Base-by-base conservation (phyloP, 2,797 vertebrate genomes). In the Bufotes viridis region DNA sequence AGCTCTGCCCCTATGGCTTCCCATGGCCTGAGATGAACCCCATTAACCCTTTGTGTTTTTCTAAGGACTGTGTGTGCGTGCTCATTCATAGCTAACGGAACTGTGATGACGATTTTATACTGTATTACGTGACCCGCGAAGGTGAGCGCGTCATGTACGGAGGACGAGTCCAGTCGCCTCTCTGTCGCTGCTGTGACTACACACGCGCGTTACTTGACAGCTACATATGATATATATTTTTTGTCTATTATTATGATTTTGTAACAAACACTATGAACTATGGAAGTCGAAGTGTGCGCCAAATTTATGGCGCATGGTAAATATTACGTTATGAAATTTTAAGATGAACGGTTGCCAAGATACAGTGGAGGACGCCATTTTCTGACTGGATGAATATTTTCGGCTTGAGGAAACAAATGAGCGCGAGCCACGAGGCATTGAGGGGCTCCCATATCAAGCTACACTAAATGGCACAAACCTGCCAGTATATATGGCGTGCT, bases 21-120 rank as follows among this genome's bases (percentile, higher is more conserved):
- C 51, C 26, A 34, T 29, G 18, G 13, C 69, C 55, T 72, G 51
- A 49, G 53, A 51, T 7, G 60, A 76, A 0, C 13, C 63, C 17
- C 29, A 85, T 85, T 78, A 70, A 60, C 65, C 58, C 63, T 81
- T 83, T 69, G 72, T 87, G 42, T 78, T 78, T 72, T 87, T 82
- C 57, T 78, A 82, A 82, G 26, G 22, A 55, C 15, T 83, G 79
- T 67, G 86, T 87, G 70, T 78, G 84, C 12, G 60, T 83, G 72
- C 78, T 83, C 42, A 61, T 75, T 75, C 42, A 55, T 82, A 65
- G 70, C 74, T 83, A 83, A 75, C 72, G 70, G 74, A 61, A 84
- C 87, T 88, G 87, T 84, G 87, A 87, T 74, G 74, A 42, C 42
- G 3, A 67, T 84, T 87, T 88, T 88, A 69, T 88, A 88, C 70